Conservation (phyloP, 2,113 vertebrate species). For the Cololabis saira region DNA sequence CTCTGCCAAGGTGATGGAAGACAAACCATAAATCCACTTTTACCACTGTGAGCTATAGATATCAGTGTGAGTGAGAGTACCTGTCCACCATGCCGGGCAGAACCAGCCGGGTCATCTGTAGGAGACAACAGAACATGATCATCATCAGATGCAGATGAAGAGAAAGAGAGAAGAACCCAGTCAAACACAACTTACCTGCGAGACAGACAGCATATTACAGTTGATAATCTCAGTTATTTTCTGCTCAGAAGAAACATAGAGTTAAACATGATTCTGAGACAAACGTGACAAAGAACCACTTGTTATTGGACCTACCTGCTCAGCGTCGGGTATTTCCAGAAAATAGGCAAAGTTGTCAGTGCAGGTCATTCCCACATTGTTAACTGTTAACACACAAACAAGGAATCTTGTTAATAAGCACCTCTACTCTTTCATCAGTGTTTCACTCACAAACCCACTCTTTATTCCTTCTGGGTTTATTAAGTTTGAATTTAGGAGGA, state of each 20-base stretch:
- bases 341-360: conserved; percentile 67
- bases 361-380: conserved; percentile 82
- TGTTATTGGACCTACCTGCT: conserved; percentile 60
- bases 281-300: not conserved
- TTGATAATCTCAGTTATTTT: conserved; percentile 80
- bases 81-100: conserved; percentile 80
- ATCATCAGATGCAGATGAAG: too few relatives aligned
- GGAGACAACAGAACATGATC: not conserved
- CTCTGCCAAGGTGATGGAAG: conserved; percentile 51
- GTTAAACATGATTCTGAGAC: not conserved
- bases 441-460: not conserved
- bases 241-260: conserved; percentile 49
- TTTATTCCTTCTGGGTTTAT: too few relatives aligned
- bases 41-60: not conserved
- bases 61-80: conserved; percentile 48
- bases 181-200: conserved; percentile 67
- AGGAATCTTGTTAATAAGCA: not conserved
- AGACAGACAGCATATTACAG: conserved; percentile 81
- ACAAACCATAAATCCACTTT: not conserved
- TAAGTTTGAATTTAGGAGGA: too few relatives aligned
- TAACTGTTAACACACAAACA: conserved; percentile 69
- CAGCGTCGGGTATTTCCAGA: conserved; percentile 72
- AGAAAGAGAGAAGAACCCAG: not conserved
- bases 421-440: not conserved
- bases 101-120: conserved; percentile 78